Evolutionary conservation across 2,888 invertebrate species (phyloP).

Genomic region (Hanleya hanleyi): DNA sequence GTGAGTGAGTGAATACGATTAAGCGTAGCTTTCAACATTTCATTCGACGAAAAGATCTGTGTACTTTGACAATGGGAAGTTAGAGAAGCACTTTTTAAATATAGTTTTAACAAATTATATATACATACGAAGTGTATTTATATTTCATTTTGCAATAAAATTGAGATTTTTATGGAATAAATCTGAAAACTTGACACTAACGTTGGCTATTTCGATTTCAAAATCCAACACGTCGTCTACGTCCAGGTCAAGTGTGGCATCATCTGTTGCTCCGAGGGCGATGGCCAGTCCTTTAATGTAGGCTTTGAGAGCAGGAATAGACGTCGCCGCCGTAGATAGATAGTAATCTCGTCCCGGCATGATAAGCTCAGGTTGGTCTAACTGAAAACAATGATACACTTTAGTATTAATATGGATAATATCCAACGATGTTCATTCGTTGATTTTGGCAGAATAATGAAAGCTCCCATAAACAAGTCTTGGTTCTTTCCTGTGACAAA

Average conservation of each 20-base stretch:
- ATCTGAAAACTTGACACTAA: constrained; percentile 76
- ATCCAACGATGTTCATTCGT: too few species aligned
- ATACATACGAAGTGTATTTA: not conserved
- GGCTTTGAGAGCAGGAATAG: constrained; percentile 81
- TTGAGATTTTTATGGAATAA: not conserved
- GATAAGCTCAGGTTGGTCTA: constrained; percentile 89
- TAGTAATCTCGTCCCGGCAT: constrained; percentile 91
- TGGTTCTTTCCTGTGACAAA: too few species aligned
- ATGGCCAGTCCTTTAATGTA: constrained; percentile 88
- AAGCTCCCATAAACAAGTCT: too few species aligned
- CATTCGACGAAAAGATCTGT: too few species aligned
- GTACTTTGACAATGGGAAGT: too few species aligned
- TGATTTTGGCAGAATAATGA: too few species aligned
- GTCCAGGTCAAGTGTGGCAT: constrained; percentile 80
- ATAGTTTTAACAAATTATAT: not conserved
- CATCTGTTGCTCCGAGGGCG: constrained; percentile 86
- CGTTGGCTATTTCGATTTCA: constrained; percentile 91
- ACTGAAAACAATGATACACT: constrained; percentile 75
- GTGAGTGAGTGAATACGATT: too few species aligned
- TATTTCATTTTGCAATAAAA: not conserved
- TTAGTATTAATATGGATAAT: too few species aligned
- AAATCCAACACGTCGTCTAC: constrained; percentile 86
- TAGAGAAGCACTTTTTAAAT: too few species aligned
- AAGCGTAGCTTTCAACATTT: too few species aligned
- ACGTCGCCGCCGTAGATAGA: constrained; percentile 18